phyloP scores from a whole-genome alignment of 1,140 invertebrate genomes.

The Macrobrachium nipponense region DNA sequence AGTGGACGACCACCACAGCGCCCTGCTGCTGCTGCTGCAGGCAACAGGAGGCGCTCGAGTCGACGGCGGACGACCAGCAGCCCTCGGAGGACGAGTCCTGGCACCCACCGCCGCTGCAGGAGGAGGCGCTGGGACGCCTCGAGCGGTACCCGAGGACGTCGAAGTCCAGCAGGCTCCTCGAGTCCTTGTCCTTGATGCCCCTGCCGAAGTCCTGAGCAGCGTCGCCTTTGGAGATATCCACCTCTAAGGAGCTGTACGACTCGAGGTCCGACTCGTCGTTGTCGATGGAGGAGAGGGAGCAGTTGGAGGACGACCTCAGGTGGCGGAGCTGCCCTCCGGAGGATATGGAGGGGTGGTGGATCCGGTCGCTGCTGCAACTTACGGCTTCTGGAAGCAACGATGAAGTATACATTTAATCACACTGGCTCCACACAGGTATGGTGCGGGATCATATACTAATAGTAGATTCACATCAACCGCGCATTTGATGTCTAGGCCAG shows the following conservation, averaged over 20 bases:
- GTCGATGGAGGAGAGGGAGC: constrained; percentile 46
- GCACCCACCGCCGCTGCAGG: not conserved
- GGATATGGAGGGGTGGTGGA: constrained; percentile 45
- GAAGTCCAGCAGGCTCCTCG: constrained; percentile 24
- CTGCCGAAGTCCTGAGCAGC: not conserved
- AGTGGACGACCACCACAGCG: not conserved
- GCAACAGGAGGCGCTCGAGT: not conserved
- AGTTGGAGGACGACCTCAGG: constrained; percentile 25
- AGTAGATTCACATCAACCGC: no score
- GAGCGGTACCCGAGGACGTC: constrained; percentile 35
- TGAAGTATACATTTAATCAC: no score
- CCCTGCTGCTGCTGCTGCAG: no score
- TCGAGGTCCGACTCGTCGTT: constrained; percentile 51
- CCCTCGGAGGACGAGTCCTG: not conserved
- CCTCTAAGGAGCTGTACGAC: constrained; percentile 52
- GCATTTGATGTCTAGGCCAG: no score
- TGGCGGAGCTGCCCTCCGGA: constrained; percentile 20
- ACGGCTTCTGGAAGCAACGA: constrained; percentile 35
- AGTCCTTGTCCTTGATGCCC: constrained; percentile 18
- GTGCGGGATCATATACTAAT: no score
- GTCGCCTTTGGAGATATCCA: constrained; percentile 28
- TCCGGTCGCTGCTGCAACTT: constrained; percentile 47
- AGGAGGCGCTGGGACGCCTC: not conserved
- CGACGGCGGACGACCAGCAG: not conserved
- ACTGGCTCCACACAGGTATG: no score